These are phyloP conservation scores for Bradypus variegatus DNA, from an alignment of 2,797 vertebrate genomes.

Conservation along the genomic window DNA sequence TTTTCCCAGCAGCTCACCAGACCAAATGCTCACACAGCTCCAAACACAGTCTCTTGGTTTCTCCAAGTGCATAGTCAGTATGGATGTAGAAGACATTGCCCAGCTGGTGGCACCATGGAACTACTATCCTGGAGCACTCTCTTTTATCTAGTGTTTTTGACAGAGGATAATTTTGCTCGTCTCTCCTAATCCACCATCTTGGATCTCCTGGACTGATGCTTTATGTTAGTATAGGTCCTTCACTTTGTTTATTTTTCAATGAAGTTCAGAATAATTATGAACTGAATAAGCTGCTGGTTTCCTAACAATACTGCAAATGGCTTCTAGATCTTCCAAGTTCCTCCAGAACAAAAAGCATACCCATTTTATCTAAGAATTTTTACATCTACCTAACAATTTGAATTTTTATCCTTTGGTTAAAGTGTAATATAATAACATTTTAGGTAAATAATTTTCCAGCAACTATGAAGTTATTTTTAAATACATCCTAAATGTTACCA, in stretches of 20 bases:
- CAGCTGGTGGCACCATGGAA: no score
- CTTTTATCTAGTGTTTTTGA: no score
- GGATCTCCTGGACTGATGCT: no score
- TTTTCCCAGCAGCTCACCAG: no score
- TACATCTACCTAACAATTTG: background rate
- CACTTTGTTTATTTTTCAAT: background rate
- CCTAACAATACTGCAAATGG: background rate
- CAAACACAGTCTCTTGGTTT: no score
- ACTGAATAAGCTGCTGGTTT: background rate
- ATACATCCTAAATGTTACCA: background rate
- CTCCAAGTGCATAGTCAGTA: no score
- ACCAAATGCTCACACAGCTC: no score
- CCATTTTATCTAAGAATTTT: background rate
- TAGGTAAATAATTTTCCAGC: background rate
- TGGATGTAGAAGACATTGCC: no score
- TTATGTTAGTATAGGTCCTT: background rate
- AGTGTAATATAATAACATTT: background rate
- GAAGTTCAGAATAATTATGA: background rate
- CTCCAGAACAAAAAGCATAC: background rate
- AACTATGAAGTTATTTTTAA: background rate
- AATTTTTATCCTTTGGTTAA: background rate
- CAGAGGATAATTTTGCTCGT: no score
- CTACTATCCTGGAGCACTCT: no score
- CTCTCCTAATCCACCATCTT: no score
- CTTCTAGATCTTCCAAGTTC: background rate